Percentiles rank a stretch among this genome's conserved stretches.
Conservation (phyloP, 1,140 invertebrate species). For the Gryon sp. region DNA sequence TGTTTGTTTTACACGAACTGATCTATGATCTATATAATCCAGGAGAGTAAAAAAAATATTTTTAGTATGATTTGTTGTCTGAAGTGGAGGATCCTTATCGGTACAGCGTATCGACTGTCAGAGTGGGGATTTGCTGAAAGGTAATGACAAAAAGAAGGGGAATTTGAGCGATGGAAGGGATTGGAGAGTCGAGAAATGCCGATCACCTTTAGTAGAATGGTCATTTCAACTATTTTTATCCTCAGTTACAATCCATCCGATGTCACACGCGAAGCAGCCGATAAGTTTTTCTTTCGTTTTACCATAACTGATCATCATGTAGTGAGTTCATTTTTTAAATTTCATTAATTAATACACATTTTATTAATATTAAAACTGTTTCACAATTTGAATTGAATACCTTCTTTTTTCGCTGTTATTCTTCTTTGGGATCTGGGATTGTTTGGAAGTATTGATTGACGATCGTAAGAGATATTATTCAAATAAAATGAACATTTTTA, state of each 20-base stretch:
- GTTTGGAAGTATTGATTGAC: too few relatives aligned
- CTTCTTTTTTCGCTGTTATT: too few relatives aligned
- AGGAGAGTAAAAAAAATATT: constrained; percentile 7
- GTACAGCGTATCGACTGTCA: neutral
- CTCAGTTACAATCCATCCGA: constrained; percentile 69
- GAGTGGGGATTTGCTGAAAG: constrained; percentile 21
- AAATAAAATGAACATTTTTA: too few relatives aligned
- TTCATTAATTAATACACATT: neutral
- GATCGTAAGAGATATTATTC: too few relatives aligned
- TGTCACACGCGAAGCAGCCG: constrained; percentile 66
- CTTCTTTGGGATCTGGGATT: too few relatives aligned
- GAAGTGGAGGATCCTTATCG: neutral
- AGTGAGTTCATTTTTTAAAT: constrained; percentile 53
- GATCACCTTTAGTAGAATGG: constrained; percentile 71
- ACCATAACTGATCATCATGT: too few relatives aligned
- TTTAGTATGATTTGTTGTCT: neutral
- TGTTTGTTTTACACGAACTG: neutral
- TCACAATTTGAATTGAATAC: too few relatives aligned
- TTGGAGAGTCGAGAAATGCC: constrained; percentile 62
- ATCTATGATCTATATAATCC: neutral
- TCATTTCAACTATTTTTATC: constrained; percentile 61
- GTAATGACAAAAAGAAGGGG: constrained; percentile 7
- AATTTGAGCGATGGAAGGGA: constrained; percentile 30
- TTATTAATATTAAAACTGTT: too few relatives aligned
- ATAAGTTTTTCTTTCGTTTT: constrained; percentile 8